A percentile compares a stretch with the other conserved stretches of the same genome.
These are phyloP conservation scores for Callorhinus ursinus DNA, from an alignment of 2,113 vertebrate genomes.

Conservation along the genomic window DNA sequence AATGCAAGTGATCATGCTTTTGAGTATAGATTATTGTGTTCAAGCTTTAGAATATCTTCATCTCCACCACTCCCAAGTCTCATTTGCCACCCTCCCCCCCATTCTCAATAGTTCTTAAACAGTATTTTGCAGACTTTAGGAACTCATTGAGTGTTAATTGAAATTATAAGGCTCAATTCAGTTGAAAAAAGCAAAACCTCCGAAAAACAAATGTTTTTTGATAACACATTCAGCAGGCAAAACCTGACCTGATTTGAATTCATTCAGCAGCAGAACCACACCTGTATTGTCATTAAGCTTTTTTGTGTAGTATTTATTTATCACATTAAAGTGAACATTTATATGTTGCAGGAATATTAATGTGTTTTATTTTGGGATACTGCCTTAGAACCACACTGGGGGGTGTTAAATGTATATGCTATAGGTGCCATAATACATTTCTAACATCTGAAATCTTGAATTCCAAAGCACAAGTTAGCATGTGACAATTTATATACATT, in stretches of 20 bases:
- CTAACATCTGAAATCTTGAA: not conserved
- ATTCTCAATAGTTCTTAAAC: not conserved
- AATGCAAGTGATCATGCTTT: not conserved
- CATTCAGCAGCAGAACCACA: not conserved
- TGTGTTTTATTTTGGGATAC: not conserved
- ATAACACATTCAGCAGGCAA: not conserved
- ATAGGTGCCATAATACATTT: not conserved
- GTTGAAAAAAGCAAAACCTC: constrained; percentile 18
- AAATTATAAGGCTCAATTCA: not conserved
- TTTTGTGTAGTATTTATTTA: constrained; percentile 11
- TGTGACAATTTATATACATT: not conserved
- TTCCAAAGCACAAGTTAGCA: not conserved
- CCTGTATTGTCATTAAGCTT: not conserved
- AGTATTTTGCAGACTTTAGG: not conserved
- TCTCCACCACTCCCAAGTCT: not conserved
- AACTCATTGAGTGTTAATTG: not conserved
- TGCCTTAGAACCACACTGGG: not conserved
- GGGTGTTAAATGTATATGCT: not conserved
- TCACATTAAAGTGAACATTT: not conserved
- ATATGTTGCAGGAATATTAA: not conserved
- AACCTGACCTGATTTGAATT: constrained; percentile 6
- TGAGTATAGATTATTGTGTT: not conserved
- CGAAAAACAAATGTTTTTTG: constrained; percentile 20
- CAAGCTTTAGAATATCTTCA: not conserved
- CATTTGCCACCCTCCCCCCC: not conserved